Evolutionary conservation across 2,113 vertebrate species (phyloP).

Genomic region (Callionymus lyra): DNA sequence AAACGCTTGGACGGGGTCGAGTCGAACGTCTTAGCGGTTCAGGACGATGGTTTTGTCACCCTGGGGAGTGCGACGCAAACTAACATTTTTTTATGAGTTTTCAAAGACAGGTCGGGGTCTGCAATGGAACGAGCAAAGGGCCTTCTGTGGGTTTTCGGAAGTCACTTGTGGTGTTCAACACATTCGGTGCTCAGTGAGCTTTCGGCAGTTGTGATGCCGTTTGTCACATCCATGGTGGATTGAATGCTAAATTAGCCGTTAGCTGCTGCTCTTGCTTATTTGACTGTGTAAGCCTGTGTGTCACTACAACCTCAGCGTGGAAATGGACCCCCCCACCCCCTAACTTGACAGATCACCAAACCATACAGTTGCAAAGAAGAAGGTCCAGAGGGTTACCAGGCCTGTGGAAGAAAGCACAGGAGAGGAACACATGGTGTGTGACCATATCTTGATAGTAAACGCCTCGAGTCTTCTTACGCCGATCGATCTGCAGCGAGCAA

Average conservation of each 20-base stretch:
- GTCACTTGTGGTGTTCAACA: conserved; percentile 66
- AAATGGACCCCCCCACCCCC: conserved; percentile 16
- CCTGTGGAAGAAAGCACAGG: neutral
- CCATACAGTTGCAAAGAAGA: conserved; percentile 43
- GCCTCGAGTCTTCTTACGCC: too few species aligned
- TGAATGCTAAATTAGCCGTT: conserved; percentile 32
- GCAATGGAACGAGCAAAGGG: conserved; percentile 11
- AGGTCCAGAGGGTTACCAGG: too few species aligned
- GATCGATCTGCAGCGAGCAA: too few species aligned
- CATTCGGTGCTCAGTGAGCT: conserved; percentile 51
- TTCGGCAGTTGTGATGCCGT: conserved; percentile 25
- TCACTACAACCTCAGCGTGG: conserved; percentile 2
- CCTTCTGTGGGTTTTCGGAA: conserved; percentile 27
- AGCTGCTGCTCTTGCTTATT: conserved; percentile 25
- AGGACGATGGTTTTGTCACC: too few species aligned
- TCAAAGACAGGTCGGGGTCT: conserved; percentile 13
- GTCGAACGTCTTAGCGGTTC: conserved; percentile 43
- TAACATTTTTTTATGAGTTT: conserved; percentile 13
- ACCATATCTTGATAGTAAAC: too few species aligned
- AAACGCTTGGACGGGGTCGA: conserved; percentile 20
- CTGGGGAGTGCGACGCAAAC: conserved; percentile 5
- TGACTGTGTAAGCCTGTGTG: conserved; percentile 4
- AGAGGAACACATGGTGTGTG: neutral
- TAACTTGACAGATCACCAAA: conserved; percentile 12
- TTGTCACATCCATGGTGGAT: conserved; percentile 30